A percentile compares a stretch with the other conserved stretches of the same genome.
phyloP scores from a whole-genome alignment of 1,140 invertebrate species.

The Drosophila neocordata region DNA sequence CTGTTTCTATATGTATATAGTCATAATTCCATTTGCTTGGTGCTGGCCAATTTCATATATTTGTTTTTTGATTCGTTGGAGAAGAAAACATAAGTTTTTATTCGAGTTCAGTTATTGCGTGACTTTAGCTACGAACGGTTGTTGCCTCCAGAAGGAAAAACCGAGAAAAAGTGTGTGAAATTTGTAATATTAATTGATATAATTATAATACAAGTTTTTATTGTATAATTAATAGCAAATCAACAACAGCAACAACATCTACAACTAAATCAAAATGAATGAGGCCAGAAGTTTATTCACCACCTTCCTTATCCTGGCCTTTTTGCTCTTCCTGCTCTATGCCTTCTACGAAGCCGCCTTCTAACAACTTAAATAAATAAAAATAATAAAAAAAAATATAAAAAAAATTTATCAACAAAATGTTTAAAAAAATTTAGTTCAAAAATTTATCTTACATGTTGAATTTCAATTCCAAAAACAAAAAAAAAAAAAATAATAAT shows the following conservation, averaged over 20 bases:
- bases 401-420: not conserved
- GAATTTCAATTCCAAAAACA: constrained; percentile 75
- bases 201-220: constrained; percentile 23
- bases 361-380: constrained; percentile 53
- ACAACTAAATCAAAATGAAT: constrained; percentile 72
- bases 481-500: constrained; percentile 1
- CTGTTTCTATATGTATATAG: constrained; percentile 35
- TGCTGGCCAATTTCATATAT: constrained; percentile 41
- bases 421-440: constrained; percentile 5
- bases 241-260: constrained; percentile 45
- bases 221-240: constrained; percentile 26
- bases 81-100: constrained; percentile 62
- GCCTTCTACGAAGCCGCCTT: constrained; percentile 81
- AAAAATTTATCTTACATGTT: constrained; percentile 67
- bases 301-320: constrained; percentile 78
- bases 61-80: constrained; percentile 67
- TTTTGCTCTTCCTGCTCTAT: constrained; percentile 73
- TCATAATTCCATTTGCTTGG: constrained; percentile 65
- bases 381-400: constrained; percentile 37
- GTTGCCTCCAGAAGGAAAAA: constrained; percentile 28
- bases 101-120: constrained; percentile 71
- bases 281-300: constrained; percentile 80
- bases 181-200: not conserved
- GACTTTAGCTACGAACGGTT: constrained; percentile 78
- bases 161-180: constrained; percentile 34